A percentile compares a stretch with the other conserved stretches of the same genome.
phyloP scores from a whole-genome alignment of 2,888 invertebrate genomes.

The Andrena praecox region DNA sequence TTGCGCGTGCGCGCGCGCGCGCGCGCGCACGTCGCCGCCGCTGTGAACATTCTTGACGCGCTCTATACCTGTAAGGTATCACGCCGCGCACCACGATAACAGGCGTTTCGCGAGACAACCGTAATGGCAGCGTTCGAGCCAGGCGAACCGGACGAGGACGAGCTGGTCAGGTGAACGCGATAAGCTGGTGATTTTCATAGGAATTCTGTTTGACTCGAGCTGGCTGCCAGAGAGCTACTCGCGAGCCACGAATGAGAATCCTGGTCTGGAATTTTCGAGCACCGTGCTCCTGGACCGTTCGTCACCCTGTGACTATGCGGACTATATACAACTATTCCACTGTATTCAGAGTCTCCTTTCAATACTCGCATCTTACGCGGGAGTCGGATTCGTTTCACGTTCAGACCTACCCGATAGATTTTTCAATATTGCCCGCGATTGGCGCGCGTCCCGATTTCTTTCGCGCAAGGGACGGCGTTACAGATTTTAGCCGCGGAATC shows the following conservation, averaged over 20 bases:
- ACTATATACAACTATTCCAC: too few species aligned
- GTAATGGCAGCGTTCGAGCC: slow-evolving; percentile 34
- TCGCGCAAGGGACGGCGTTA: slow-evolving; percentile 13
- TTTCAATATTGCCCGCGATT: too few species aligned
- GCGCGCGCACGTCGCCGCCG: slow-evolving; percentile 12
- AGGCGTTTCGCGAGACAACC: slow-evolving; percentile 27
- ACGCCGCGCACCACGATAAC: slow-evolving; percentile 36
- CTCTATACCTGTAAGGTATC: slow-evolving; percentile 17
- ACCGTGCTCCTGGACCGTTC: too few species aligned
- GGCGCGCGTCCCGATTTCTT: too few species aligned
- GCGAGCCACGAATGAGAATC: background rate
- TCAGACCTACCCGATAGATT: too few species aligned
- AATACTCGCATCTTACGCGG: too few species aligned
- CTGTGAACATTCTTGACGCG: slow-evolving; percentile 37
- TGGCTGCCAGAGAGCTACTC: slow-evolving; percentile 16
- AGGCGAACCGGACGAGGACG: background rate
- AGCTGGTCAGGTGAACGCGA: slow-evolving; percentile 27
- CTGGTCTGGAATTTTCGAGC: background rate
- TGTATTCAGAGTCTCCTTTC: too few species aligned
- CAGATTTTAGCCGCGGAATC: slow-evolving; percentile 56
- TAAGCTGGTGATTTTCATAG: slow-evolving; percentile 19
- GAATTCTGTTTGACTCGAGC: slow-evolving; percentile 35
- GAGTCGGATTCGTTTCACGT: too few species aligned
- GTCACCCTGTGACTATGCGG: too few species aligned
- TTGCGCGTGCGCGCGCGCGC: background rate